A percentile compares a stretch with the other conserved stretches of the same genome.
Conservation (phyloP, 2,113 vertebrate genomes). For the Collichthys lucidus region DNA sequence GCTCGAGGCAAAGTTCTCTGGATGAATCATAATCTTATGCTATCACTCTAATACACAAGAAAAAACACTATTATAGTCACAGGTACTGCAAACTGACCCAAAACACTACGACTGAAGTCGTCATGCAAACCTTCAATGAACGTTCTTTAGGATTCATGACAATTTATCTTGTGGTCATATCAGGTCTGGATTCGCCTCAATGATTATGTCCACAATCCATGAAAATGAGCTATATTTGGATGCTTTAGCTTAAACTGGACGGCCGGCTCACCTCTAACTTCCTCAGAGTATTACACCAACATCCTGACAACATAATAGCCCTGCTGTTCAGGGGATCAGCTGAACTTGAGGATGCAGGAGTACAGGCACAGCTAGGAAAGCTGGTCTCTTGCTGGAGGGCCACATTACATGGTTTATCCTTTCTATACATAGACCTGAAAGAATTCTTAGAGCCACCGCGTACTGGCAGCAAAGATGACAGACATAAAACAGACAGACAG, state of each 20-base stretch:
- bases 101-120: not conserved
- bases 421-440: conserved; percentile 69
- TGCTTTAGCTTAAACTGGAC: not conserved
- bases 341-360: conserved; percentile 37
- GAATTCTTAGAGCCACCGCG: conserved; percentile 42
- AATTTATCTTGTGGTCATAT: conserved; percentile 40
- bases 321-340: conserved; percentile 58
- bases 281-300: conserved; percentile 36
- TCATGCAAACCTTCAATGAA: conserved; percentile 33
- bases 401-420: conserved; percentile 62
- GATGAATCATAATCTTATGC: conserved; percentile 8
- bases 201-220: conserved; percentile 50
- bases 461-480: conserved; percentile 22
- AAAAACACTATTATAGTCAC: not conserved
- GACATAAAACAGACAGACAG: conserved; percentile 23
- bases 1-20: conserved; percentile 4
- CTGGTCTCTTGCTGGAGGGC: conserved; percentile 43
- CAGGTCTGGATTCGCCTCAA: conserved; percentile 19
- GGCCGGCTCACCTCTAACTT: conserved; percentile 33
- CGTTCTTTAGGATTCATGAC: not conserved
- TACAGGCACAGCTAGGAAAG: conserved; percentile 51
- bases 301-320: conserved; percentile 60
- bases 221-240: conserved; percentile 50
- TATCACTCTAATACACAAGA: not conserved
- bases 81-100: not conserved